Conservation (phyloP, 2,888 invertebrate genomes). For the Cheilosia variabilis region DNA sequence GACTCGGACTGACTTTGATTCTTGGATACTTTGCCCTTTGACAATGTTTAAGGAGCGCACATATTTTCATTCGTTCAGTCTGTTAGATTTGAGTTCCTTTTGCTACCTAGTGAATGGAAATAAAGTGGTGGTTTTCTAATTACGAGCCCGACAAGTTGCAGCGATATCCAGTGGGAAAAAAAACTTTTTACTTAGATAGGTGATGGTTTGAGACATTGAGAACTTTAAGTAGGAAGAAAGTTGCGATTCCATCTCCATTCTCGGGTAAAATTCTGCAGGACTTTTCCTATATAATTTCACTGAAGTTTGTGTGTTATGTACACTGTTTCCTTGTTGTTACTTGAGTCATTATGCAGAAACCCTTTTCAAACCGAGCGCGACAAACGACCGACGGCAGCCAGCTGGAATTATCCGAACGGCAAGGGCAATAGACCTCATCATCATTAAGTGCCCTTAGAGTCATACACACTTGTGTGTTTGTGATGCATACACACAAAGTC, state of each 20-base stretch:
- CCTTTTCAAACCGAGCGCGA: neutral
- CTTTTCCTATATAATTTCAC: slow-evolving; percentile 21
- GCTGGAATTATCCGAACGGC: slow-evolving; percentile 50
- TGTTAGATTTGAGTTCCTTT: neutral
- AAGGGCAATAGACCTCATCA: slow-evolving; percentile 67
- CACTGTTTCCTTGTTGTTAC: slow-evolving; percentile 10
- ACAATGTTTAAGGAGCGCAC: slow-evolving; percentile 4
- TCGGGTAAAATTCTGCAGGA: neutral
- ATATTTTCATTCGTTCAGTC: slow-evolving; percentile 20
- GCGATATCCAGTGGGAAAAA: neutral
- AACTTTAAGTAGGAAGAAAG: no score
- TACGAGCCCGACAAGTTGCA: neutral
- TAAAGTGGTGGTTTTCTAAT: neutral
- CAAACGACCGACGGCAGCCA: neutral
- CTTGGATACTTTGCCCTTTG: slow-evolving; percentile 8
- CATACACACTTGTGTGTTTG: slow-evolving; percentile 3
- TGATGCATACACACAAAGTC: neutral
- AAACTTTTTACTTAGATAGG: no score
- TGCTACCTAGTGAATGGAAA: neutral
- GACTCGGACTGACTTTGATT: slow-evolving; percentile 7
- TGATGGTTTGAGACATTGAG: no score
- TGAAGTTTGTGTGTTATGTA: slow-evolving; percentile 3
- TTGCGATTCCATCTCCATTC: neutral
- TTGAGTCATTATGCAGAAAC: neutral
- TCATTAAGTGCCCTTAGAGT: slow-evolving; percentile 65